phyloP scores from a whole-genome alignment of 2,113 vertebrate species.

The Guaruba guarouba region DNA sequence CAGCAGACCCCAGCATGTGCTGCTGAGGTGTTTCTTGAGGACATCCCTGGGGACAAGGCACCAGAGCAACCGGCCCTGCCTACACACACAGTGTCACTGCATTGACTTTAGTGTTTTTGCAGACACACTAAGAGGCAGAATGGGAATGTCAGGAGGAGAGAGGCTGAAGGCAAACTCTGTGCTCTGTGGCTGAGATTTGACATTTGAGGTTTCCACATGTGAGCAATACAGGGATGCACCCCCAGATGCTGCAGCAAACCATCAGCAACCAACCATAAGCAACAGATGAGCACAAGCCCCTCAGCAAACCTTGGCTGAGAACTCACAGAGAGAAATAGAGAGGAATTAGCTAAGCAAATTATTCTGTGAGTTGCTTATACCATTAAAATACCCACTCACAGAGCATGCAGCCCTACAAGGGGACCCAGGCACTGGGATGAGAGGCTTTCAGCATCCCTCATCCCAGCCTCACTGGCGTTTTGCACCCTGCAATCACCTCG shows the following conservation, averaged over 20 bases:
- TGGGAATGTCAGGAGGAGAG: not conserved
- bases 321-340: accelerated
- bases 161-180: not conserved
- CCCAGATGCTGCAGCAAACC: not conserved
- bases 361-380: not conserved
- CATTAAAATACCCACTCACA: not conserved
- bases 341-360: not conserved
- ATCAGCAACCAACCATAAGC: not conserved
- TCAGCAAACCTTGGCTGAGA: not conserved
- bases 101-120: accelerated
- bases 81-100: not conserved
- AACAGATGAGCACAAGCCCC: accelerated
- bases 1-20: accelerated
- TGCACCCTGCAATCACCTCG: accelerated
- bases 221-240: no score
- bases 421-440: accelerated
- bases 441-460: not conserved
- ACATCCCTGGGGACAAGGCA: not conserved
- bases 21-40: not conserved
- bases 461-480: accelerated
- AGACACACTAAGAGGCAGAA: not conserved
- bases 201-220: accelerated
- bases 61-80: not conserved
- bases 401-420: not conserved
- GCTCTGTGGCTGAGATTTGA: accelerated